These are phyloP conservation scores for Drosophila pallidifrons DNA, from an alignment of 1,140 invertebrate genomes.

Conservation along the genomic window DNA sequence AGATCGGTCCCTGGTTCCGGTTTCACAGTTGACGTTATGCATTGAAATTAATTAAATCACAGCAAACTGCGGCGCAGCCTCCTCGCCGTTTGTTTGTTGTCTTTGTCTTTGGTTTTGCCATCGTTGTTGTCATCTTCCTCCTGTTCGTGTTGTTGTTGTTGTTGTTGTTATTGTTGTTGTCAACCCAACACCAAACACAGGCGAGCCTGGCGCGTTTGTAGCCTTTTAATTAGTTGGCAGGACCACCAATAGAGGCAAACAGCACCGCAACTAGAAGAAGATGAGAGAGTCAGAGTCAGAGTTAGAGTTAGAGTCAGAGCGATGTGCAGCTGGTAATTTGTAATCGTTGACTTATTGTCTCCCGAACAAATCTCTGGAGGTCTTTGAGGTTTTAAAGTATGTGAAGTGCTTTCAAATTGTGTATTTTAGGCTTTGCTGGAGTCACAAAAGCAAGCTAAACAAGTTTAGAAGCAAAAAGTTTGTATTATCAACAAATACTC, in stretches of 20 bases:
- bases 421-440: background rate
- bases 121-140: conserved; percentile 29
- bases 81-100: conserved; percentile 48
- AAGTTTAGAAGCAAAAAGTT: background rate
- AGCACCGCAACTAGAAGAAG: conserved; percentile 2
- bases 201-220: conserved; percentile 54
- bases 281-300: conserved; percentile 3
- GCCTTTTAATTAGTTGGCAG: conserved; percentile 77
- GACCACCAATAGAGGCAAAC: conserved; percentile 33
- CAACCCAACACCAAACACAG: conserved; percentile 56
- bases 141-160: conserved; percentile 29
- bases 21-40: conserved; percentile 82
- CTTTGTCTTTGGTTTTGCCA: conserved; percentile 32
- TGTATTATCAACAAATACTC: background rate
- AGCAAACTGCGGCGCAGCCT: conserved; percentile 61
- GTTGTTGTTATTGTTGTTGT: conserved; percentile 39
- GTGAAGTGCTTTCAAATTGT: background rate
- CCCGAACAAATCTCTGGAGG: background rate
- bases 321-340: conserved; percentile 49
- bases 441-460: background rate
- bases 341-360: conserved; percentile 54
- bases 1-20: conserved; percentile 68
- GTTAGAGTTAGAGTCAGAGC: background rate
- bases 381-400: background rate
- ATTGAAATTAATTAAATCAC: conserved; percentile 84